These are phyloP conservation scores for Murina feae DNA, from an alignment of 2,113 vertebrate genomes.

Conservation along the genomic window DNA sequence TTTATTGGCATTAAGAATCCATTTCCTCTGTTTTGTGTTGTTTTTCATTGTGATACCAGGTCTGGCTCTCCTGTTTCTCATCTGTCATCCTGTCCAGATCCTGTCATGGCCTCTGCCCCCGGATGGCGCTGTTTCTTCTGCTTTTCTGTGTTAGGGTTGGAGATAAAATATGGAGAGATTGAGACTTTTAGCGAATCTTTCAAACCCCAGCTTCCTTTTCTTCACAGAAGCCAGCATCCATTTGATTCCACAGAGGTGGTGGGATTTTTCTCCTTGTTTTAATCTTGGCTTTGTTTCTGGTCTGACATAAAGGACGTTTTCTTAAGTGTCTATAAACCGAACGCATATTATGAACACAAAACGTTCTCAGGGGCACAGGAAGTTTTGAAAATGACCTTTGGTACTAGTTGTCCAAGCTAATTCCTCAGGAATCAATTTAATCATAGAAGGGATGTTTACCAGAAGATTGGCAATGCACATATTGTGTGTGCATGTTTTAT, in stretches of 20 bases:
- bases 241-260: neutral
- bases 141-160: neutral
- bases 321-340: neutral
- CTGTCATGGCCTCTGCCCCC: neutral
- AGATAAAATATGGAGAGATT: neutral
- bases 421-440: conserved; percentile 46
- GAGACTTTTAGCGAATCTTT: neutral
- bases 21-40: neutral
- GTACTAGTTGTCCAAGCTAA: neutral
- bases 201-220: neutral
- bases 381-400: conserved; percentile 60
- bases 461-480: neutral
- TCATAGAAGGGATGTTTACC: conserved; percentile 31
- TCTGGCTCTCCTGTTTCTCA: neutral
- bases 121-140: neutral
- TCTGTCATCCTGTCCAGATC: conserved; percentile 4
- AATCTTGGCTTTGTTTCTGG: conserved; percentile 20
- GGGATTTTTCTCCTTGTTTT: neutral
- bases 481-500: neutral
- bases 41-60: neutral
- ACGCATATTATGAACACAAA: neutral
- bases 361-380: conserved; percentile 17
- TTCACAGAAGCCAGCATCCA: neutral
- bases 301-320: neutral
- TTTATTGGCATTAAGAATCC: neutral